Evolutionary conservation across 2,888 invertebrate genomes (phyloP), one percentile per base, ranked within the genome.

Genomic region (Sisyra terminalis): DNA sequence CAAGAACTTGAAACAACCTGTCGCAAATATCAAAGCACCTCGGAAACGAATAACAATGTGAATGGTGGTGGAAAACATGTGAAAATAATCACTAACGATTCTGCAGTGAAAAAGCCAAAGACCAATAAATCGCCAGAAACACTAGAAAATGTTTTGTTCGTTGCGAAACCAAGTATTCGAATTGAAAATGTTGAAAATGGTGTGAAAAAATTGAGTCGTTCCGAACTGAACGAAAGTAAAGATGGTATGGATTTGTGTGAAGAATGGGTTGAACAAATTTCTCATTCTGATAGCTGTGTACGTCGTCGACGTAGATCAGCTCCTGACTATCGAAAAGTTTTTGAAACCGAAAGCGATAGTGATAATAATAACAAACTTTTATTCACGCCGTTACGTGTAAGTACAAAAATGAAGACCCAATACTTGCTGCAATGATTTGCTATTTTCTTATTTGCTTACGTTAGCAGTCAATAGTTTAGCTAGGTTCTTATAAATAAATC

Each of bases 211-310:
- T n/a, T 29, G 8, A 29, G 8, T 10, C 10, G n/a, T 7, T 34
- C 34, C 7, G n/a, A 7, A 2, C n/a, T 14, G 15, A 34, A 34
- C 15, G 15, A 11, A 8, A 34, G 15, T 34, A 15, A 34, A n/a
- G 15, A 11, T n/a, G 34, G 15, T 4, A 43, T 44, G 13, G 45
- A 46, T 29, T 44, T 34, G 8, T 50, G 50, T 40, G 45, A 50
- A 37, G 44, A 45, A 15, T 51, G 50, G 48, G 48, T 51, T 2
- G 41, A 49, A 35, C 48, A 49, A 17, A 34, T 51, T 18, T 39
- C 43, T 29, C 41, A 44, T 8, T 43, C 35, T 8, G 38, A 31
- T 29, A 13, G 44, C 41, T 41, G 34, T 35, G 35, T 5, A 32
- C 30, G 17, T 41, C 9, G 37, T n/a, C 37, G 37, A 3, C 37